These are phyloP conservation scores for Isotomurus palustris DNA, from an alignment of 2,888 invertebrate species.

Conservation along the genomic window DNA sequence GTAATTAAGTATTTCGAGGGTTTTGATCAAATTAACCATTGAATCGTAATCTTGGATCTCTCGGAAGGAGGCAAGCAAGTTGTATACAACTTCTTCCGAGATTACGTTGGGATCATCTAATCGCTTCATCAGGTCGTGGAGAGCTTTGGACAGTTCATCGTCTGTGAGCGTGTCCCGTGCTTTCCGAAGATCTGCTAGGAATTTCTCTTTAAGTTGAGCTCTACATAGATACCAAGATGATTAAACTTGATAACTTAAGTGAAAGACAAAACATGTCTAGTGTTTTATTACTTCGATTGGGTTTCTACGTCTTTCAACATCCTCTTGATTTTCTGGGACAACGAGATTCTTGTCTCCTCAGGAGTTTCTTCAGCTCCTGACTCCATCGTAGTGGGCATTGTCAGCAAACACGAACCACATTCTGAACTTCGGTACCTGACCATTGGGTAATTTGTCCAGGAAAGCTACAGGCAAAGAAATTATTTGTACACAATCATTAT, in stretches of 20 bases:
- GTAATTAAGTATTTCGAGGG: slow-evolving; percentile 63
- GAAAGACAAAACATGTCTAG: background rate
- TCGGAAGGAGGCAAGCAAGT: slow-evolving; percentile 58
- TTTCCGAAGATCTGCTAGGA: slow-evolving; percentile 86
- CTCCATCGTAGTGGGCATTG: slow-evolving; percentile 54
- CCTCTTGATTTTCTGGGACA: slow-evolving; percentile 71
- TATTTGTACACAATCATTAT: background rate
- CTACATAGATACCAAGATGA: slow-evolving; percentile 54
- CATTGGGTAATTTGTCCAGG: slow-evolving; percentile 80
- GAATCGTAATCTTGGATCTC: slow-evolving; percentile 77
- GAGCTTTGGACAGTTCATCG: slow-evolving; percentile 69
- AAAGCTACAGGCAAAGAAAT: slow-evolving; percentile 68
- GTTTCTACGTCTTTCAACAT: slow-evolving; percentile 93
- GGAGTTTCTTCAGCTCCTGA: slow-evolving; percentile 48
- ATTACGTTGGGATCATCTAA: slow-evolving; percentile 95
- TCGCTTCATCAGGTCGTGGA: slow-evolving; percentile 85
- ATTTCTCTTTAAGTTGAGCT: slow-evolving; percentile 96
- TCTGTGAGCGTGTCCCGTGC: slow-evolving; percentile 82
- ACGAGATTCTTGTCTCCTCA: slow-evolving; percentile 60
- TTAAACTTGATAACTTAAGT: background rate
- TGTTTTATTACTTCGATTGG: slow-evolving; percentile 78
- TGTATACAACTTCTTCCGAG: slow-evolving; percentile 90
- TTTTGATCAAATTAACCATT: slow-evolving; percentile 90
- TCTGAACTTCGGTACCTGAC: slow-evolving; percentile 77
- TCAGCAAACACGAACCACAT: slow-evolving; percentile 70